These are phyloP conservation scores for Camptogramma bilineatum DNA, from an alignment of 2,888 invertebrate species.

Conservation along the genomic window DNA sequence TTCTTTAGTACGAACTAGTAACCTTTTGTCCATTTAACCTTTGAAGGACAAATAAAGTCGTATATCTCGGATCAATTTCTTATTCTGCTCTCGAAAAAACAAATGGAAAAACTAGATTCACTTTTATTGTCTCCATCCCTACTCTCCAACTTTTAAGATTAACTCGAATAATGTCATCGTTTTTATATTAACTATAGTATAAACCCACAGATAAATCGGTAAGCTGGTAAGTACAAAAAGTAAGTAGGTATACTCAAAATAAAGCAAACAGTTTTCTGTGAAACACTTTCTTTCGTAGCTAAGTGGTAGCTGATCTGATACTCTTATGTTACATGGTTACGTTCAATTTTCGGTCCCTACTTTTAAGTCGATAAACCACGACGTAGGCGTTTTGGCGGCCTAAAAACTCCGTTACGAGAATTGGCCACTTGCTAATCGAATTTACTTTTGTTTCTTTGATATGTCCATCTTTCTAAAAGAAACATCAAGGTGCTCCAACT, in stretches of 20 bases:
- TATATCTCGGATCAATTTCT: constrained; percentile 36
- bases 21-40: constrained; percentile 42
- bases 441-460: not conserved
- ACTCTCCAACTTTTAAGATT: not conserved
- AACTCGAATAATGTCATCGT: constrained; percentile 16
- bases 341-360: no score
- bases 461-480: constrained; percentile 7
- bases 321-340: no score
- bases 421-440: no score
- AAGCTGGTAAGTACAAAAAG: not conserved
- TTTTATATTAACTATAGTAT: constrained; percentile 1
- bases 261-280: not conserved
- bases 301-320: not conserved
- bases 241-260: not conserved
- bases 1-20: constrained; percentile 23
- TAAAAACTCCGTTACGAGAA: no score
- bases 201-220: no score
- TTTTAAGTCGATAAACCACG: no score
- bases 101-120: constrained; percentile 12
- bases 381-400: no score
- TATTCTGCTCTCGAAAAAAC: constrained; percentile 30
- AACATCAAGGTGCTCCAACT: constrained; percentile 15
- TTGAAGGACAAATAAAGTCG: constrained; percentile 34
- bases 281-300: not conserved
- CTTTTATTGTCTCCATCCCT: constrained; percentile 11